phyloP scores from a whole-genome alignment of 2,113 vertebrate species.

The Gallinago jamesoni region DNA sequence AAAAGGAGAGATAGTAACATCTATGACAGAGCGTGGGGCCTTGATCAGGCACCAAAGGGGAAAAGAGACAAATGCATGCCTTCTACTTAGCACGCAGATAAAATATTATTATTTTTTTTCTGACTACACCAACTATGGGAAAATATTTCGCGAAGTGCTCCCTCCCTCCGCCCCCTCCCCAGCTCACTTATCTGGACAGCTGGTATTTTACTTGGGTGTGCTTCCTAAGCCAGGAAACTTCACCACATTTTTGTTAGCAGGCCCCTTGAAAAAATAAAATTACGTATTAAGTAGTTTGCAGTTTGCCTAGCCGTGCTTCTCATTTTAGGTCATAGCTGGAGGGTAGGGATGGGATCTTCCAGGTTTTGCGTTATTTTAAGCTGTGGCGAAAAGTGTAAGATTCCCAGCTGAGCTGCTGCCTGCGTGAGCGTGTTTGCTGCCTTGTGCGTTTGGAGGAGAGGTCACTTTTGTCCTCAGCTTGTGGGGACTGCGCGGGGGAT shows the following conservation, averaged over 20 bases:
- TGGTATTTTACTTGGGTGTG: constrained; percentile 64
- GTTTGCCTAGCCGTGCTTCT: constrained; percentile 38
- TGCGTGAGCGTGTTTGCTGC: not conserved
- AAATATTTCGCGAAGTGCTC: constrained; percentile 43
- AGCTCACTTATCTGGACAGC: constrained; percentile 61
- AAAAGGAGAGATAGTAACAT: constrained; percentile 48
- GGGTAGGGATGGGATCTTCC: constrained; percentile 55
- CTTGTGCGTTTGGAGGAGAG: not conserved
- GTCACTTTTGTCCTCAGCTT: constrained; percentile 14
- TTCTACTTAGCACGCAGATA: constrained; percentile 46
- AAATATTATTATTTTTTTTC: constrained; percentile 13
- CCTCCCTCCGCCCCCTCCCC: constrained; percentile 39
- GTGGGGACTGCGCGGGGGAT: not conserved
- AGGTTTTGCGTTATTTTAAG: constrained; percentile 31
- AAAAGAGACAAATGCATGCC: constrained; percentile 39
- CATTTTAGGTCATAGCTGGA: constrained; percentile 50
- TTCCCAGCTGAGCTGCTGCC: constrained; percentile 8
- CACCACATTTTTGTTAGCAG: constrained; percentile 56
- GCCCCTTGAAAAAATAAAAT: constrained; percentile 65
- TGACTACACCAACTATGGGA: constrained; percentile 56
- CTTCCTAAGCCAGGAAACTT: constrained; percentile 69
- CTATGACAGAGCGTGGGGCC: constrained; percentile 19
- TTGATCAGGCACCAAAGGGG: constrained; percentile 55
- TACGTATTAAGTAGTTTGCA: constrained; percentile 52
- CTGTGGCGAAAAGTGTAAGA: constrained; percentile 11